Base-by-base conservation (phyloP, 2,113 vertebrate genomes). In the Hippoglossus stenolepis region DNA sequence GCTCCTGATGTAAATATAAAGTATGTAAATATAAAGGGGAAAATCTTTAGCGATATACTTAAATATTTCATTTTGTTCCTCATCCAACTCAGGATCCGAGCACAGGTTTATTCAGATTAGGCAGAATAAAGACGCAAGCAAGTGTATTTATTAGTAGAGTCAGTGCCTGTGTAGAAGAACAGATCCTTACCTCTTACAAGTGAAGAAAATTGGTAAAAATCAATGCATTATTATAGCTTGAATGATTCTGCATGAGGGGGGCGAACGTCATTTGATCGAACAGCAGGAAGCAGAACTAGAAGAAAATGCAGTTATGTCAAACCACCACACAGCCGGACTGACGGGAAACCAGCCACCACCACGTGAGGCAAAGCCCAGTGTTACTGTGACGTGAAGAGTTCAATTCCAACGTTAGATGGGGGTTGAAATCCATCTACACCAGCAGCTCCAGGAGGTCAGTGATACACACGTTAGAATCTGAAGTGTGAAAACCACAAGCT, bases 301-400 rank as follows among this genome's bases (percentile, higher is more conserved):
- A 72, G 12, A 15, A 70, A 71, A 18, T 8, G 18, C 9, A 74
- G 23, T 67, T 2, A 51, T 58, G 53, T 68, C 14, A 66, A 81
- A 81, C 18, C 53, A 64, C 28, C 1, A 17, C 26, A 12, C 72
- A 74, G 21, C 47, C 35, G 56, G 63, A 69, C 53, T 63, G 63
- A 69, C 58, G 51, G 38, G 35, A 73, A 65, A 49, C 31, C 31
- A 67, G 23, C 28, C 62, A 67, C 57, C 62, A 67, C 57, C 45
- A 72, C 8, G 20, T 13, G 56, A 61, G n/a, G 10, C 21, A 64
- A 71, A 79, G 69, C 71, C 47, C 47, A 51, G 47, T 18, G 51
- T 21, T n/a, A 54, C 51, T 10, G 18, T n/a, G 51, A 54, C 70
- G 11, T 23, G 38, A 80, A 89, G 85, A 89, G 76, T 83, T 86